Conservation (phyloP, 2,888 invertebrate genomes). For the Hydropsyche betteni region DNA sequence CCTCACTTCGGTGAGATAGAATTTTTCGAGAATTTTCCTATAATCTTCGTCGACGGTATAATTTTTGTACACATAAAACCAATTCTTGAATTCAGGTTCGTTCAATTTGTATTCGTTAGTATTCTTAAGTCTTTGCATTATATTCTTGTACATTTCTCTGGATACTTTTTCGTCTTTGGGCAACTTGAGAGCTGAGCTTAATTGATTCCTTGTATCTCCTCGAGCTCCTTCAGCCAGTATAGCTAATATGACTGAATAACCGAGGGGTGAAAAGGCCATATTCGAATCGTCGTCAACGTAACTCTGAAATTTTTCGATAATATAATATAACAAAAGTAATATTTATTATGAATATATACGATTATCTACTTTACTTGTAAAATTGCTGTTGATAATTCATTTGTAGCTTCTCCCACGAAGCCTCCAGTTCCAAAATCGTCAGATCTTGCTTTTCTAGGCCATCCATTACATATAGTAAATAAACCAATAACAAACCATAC, state of each 20-base stretch:
- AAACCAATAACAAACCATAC: conserved; percentile 57
- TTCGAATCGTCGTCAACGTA: conserved; percentile 67
- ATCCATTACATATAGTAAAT: conserved; percentile 58
- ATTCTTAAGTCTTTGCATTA: conserved; percentile 65
- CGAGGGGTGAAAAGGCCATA: conserved; percentile 72
- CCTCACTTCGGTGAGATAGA: conserved; percentile 71
- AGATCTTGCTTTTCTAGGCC: conserved; percentile 60
- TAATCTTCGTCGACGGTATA: conserved; percentile 70
- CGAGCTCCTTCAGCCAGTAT: conserved; percentile 71
- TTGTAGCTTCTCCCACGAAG: conserved; percentile 65
- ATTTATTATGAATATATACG: background rate
- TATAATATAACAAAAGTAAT: background rate
- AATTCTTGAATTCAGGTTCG: conserved; percentile 71
- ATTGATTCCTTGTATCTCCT: conserved; percentile 69
- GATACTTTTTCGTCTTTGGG: conserved; percentile 64
- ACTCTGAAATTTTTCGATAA: conserved; percentile 58
- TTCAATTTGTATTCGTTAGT: conserved; percentile 63
- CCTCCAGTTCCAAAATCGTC: conserved; percentile 59
- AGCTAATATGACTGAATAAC: conserved; percentile 70
- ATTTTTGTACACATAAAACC: conserved; percentile 74
- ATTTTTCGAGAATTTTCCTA: conserved; percentile 67
- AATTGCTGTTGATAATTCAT: conserved; percentile 64
- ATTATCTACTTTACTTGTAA: conserved; percentile 60
- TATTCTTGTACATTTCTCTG: conserved; percentile 62
- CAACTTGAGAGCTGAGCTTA: conserved; percentile 66